Conservation (phyloP, 2,888 invertebrate genomes). For the Dolichopus griseipennis region DNA sequence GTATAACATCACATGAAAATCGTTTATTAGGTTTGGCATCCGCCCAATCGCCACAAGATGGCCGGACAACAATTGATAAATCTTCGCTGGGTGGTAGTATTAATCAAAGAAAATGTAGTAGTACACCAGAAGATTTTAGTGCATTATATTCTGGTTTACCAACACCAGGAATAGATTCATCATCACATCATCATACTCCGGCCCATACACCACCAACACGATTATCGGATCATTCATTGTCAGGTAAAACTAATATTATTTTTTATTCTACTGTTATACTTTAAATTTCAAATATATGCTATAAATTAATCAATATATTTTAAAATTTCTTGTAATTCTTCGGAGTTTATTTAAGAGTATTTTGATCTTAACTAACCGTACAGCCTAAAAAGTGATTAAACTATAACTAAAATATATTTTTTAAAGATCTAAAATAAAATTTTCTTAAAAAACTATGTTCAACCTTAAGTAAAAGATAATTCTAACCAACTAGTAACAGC, state of each 20-base stretch:
- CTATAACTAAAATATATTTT: too few relatives aligned
- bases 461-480: too few relatives aligned
- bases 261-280: too few relatives aligned
- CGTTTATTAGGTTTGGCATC: conserved; percentile 43
- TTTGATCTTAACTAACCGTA: too few relatives aligned
- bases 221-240: conserved; percentile 51
- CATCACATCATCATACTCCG: conserved; percentile 54
- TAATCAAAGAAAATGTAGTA: conserved; percentile 62
- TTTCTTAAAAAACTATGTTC: too few relatives aligned
- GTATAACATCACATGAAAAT: conserved; percentile 41
- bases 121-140: conserved; percentile 81
- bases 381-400: too few relatives aligned
- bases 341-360: too few relatives aligned
- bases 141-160: conserved; percentile 66
- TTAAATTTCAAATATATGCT: too few relatives aligned
- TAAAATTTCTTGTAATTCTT: too few relatives aligned
- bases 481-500: too few relatives aligned
- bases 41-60: conserved; percentile 47
- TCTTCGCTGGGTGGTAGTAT: conserved; percentile 25
- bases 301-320: too few relatives aligned
- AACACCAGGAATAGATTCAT: conserved; percentile 44
- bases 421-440: too few relatives aligned
- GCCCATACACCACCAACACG: conserved; percentile 61
- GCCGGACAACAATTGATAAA: conserved; percentile 48
- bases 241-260: conserved; percentile 44